Base-by-base conservation (phyloP, 2,113 vertebrate genomes). In the Gallinago jamesoni region DNA sequence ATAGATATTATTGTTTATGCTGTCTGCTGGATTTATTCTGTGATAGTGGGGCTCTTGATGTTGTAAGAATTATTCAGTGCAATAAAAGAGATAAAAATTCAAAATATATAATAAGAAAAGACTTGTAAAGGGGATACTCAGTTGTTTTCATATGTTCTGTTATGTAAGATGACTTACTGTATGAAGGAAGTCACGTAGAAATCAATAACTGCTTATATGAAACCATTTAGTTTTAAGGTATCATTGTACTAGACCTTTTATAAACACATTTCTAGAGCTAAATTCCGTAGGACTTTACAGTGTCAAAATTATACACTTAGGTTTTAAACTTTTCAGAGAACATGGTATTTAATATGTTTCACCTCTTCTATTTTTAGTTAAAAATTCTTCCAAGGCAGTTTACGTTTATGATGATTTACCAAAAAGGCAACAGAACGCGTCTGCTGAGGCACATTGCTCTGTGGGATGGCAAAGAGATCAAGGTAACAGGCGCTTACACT, bases 381-480 rank as follows among this genome's bases (percentile, higher is more conserved):
- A 96, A 97, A 68, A 48, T 70, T 25, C 73, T 99, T 22, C 98
- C 98, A 48, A 91, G 95, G 88, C 94, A 95, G 10, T 76, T 98
- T 28, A 45, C 96, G 23, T 75, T 98, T 47, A 95, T 81, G 91
- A 97, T 96, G 1, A 39, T 55, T 55, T 98, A 97, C 18, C 93
- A 98, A 74, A 84, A 81, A 67, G 88, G 79, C 67, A 97, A 82
- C 56, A 97, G 96, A 94, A 98, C 94, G 60, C 93, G 27, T 43
- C 35, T 72, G 20, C 78, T 98, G 79, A 96, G 94, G 45, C 98
- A 99, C 69, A 47, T 60, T 21, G 86, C 97, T 7, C 68, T 98
- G 57, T 98, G 98, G 98, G 97, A 97, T 11, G 97, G 96, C 66
- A 97, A 94, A 93, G 98, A 98, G 81, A 30, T 98, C 59, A 96